These are phyloP conservation scores for Drosophila athabasca DNA, from an alignment of 1,140 invertebrate genomes.

Conservation along the genomic window DNA sequence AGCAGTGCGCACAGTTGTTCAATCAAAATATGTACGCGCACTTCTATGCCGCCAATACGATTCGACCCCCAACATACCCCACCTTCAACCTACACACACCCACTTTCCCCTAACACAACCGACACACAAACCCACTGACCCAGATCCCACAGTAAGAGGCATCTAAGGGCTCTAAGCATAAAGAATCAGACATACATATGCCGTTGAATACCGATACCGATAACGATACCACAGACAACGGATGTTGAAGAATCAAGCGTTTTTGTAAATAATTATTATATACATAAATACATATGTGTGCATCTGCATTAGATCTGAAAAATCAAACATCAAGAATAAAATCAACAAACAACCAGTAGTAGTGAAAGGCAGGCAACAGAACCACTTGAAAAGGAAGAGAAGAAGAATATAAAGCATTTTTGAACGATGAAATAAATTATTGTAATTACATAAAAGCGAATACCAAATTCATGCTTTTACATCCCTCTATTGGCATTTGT, in stretches of 20 bases:
- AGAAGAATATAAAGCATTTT: slow-evolving; percentile 40
- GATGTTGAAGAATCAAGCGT: slow-evolving; percentile 51
- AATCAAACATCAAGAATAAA: slow-evolving; percentile 17
- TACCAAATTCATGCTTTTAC: slow-evolving; percentile 14
- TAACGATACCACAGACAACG: slow-evolving; percentile 38
- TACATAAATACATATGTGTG: slow-evolving; percentile 5
- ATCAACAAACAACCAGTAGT: slow-evolving; percentile 51
- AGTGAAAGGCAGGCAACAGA: slow-evolving; percentile 53
- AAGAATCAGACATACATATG: slow-evolving; percentile 17
- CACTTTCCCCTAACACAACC: slow-evolving; percentile 18
- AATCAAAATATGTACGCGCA: slow-evolving; percentile 25
- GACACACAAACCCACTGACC: slow-evolving; percentile 39
- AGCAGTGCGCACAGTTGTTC: slow-evolving; percentile 40
- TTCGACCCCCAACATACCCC: too few species aligned
- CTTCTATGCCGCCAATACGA: slow-evolving; percentile 13
- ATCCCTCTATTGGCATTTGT: slow-evolving; percentile 56
- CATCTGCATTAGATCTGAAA: slow-evolving; percentile 11
- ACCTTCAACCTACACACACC: slow-evolving; percentile 2
- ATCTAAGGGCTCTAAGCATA: slow-evolving; percentile 39
- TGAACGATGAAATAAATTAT: slow-evolving; percentile 69
- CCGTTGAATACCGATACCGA: slow-evolving; percentile 63
- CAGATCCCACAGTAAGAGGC: slow-evolving; percentile 29
- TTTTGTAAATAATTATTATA: slow-evolving; percentile 66
- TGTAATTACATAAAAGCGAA: slow-evolving; percentile 68
- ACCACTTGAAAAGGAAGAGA: slow-evolving; percentile 20